Evolutionary conservation across 1,140 invertebrate species (phyloP).

Genomic region (Drosophila pruinosa): DNA sequence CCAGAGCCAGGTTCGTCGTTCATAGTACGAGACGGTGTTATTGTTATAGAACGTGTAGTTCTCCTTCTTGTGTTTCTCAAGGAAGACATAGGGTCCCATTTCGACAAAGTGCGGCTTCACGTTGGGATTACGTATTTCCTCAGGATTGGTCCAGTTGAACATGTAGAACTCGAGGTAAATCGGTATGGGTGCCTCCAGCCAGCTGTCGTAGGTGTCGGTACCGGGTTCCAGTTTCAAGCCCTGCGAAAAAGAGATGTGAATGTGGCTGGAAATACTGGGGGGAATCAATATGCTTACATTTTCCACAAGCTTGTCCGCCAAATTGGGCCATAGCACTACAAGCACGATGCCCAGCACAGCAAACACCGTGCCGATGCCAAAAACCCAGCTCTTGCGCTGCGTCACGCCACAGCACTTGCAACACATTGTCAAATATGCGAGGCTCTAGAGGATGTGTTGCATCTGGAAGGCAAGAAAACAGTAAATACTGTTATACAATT

Average conservation of each 20-base stretch:
- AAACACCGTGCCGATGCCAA: slow-evolving; percentile 66
- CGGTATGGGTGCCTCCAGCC: slow-evolving; percentile 90
- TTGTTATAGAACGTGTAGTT: slow-evolving; percentile 89
- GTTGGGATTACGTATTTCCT: slow-evolving; percentile 84
- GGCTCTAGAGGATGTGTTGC: slow-evolving; percentile 18
- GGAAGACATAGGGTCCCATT: slow-evolving; percentile 86
- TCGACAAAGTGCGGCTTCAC: slow-evolving; percentile 87
- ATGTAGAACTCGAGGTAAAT: slow-evolving; percentile 91
- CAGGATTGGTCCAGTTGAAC: slow-evolving; percentile 92
- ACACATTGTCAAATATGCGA: slow-evolving; percentile 56
- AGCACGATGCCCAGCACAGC: slow-evolving; percentile 49
- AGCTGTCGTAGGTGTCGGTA: slow-evolving; percentile 86
- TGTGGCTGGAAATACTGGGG: neutral
- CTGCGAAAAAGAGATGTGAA: slow-evolving; percentile 74
- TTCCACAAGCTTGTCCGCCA: slow-evolving; percentile 54
- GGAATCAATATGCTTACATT: slow-evolving; percentile 50
- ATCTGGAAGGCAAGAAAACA: slow-evolving; percentile 30
- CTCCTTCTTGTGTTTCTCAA: slow-evolving; percentile 85
- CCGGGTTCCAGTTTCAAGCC: slow-evolving; percentile 85
- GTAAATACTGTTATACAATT: slow-evolving; percentile 7
- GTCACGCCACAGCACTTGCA: slow-evolving; percentile 74
- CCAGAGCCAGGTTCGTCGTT: slow-evolving; percentile 90
- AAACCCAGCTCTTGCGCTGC: slow-evolving; percentile 78
- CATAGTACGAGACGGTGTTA: slow-evolving; percentile 91
- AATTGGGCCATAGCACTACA: slow-evolving; percentile 63